A percentile compares a stretch with the other conserved stretches of the same genome.
These are phyloP conservation scores for Rhagonycha fulva DNA, from an alignment of 2,888 invertebrate genomes.

Conservation along the genomic window DNA sequence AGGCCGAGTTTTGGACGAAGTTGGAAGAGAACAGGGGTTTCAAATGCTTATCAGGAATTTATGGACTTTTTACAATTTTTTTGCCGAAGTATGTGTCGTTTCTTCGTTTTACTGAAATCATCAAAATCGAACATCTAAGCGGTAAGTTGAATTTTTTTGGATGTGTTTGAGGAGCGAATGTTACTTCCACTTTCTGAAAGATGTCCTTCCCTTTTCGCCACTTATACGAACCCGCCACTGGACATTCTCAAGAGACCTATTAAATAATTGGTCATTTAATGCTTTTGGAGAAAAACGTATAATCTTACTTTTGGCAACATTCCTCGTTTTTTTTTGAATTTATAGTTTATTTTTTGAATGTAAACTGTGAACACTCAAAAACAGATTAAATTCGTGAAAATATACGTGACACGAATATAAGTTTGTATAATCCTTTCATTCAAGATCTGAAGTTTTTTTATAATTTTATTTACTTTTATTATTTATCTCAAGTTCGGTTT, in stretches of 20 bases:
- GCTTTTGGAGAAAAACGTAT: not conserved
- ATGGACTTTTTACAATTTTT: not conserved
- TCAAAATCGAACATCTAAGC: not conserved
- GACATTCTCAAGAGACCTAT: not conserved
- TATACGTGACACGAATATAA: not conserved
- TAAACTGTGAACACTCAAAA: not conserved
- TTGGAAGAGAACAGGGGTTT: not conserved
- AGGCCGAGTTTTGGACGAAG: not conserved
- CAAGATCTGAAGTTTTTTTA: not conserved
- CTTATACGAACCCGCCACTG: not conserved
- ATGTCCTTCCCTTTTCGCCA: not conserved
- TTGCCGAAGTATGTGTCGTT: not conserved
- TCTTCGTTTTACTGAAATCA: not conserved
- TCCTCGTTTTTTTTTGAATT: not conserved
- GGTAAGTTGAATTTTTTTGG: not conserved
- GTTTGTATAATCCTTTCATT: not conserved
- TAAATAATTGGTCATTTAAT: not conserved
- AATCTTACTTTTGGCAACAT: not conserved
- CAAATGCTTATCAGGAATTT: conserved; percentile 2
- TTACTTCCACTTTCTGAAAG: not conserved
- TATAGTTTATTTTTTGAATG: not conserved
- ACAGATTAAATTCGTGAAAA: conserved; percentile 1
- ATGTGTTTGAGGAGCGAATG: not conserved
- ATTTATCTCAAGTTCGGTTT: not conserved
- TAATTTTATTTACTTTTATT: not conserved